A percentile compares a stretch with the other conserved stretches of the same genome.
phyloP scores from a whole-genome alignment of 2,888 invertebrate genomes.

The Campopleginae sp. region DNA sequence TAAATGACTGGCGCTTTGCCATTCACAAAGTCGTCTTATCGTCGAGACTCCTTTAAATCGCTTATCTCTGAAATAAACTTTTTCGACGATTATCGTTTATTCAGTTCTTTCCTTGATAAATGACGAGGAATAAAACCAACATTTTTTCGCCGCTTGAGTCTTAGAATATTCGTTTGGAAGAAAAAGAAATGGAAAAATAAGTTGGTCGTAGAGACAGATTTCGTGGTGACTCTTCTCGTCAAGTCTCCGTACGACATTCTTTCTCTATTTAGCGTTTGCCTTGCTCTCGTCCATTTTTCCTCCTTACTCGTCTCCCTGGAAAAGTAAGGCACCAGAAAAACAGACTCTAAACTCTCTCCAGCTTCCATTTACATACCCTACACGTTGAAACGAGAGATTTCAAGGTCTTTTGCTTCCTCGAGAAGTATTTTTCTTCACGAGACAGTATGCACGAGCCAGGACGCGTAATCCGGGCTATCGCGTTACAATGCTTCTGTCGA shows the following conservation, averaged over 20 bases:
- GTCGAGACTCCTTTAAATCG: background rate
- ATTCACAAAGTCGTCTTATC: constrained; percentile 33
- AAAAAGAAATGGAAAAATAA: constrained; percentile 50
- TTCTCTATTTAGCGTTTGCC: background rate
- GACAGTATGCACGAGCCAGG: constrained; percentile 58
- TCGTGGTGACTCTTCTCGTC: constrained; percentile 15
- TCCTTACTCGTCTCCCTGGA: constrained; percentile 11
- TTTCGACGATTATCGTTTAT: constrained; percentile 36
- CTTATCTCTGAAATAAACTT: constrained; percentile 41
- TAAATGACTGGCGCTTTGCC: constrained; percentile 12
- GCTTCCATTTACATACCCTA: constrained; percentile 62
- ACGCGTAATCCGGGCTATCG: constrained; percentile 78
- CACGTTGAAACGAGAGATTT: constrained; percentile 57
- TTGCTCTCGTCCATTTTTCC: background rate
- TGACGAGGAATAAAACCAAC: constrained; percentile 12
- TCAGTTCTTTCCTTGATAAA: constrained; percentile 28
- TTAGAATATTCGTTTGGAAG: constrained; percentile 7
- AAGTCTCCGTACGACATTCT: constrained; percentile 14
- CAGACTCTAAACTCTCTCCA: constrained; percentile 45
- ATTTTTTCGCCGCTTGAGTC: constrained; percentile 1
- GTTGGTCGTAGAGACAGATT: constrained; percentile 45
- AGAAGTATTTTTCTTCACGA: constrained; percentile 73
- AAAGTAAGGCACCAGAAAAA: constrained; percentile 56
- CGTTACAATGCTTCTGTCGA: constrained; percentile 72
- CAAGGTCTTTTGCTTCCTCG: constrained; percentile 59